phyloP scores from a whole-genome alignment of 2,888 invertebrate genomes.

The Lycocerus yunnanus region DNA sequence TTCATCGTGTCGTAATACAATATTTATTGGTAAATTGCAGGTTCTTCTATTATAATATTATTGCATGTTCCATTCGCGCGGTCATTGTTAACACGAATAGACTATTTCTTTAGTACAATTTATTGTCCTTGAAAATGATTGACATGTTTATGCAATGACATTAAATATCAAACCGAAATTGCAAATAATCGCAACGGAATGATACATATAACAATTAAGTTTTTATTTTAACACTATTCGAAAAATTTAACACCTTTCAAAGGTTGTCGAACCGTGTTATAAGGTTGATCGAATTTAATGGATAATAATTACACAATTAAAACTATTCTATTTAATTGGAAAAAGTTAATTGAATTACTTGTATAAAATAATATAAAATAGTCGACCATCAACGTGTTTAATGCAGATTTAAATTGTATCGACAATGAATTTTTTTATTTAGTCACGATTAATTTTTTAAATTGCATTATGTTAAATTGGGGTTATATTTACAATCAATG shows the following conservation, averaged over 20 bases:
- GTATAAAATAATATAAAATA: neutral
- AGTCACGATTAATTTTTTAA: neutral
- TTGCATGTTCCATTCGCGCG: neutral
- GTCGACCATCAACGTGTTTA: neutral
- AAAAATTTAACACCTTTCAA: neutral
- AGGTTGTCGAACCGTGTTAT: neutral
- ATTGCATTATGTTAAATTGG: neutral
- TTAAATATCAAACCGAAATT: neutral
- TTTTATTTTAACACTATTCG: neutral
- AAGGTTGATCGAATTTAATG: neutral
- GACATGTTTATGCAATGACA: neutral
- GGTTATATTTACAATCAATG: neutral
- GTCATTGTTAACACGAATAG: neutral
- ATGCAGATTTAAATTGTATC: neutral
- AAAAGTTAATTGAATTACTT: neutral
- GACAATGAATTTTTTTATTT: neutral
- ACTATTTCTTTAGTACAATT: neutral
- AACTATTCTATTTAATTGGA: constrained; percentile 1
- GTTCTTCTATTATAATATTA: constrained; percentile 1
- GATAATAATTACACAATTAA: neutral
- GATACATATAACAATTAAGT: neutral
- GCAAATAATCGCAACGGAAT: neutral
- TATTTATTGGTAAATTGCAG: neutral
- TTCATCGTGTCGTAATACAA: neutral
- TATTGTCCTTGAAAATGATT: neutral